Evolutionary conservation across 2,113 vertebrate genomes (phyloP).

Genomic region (Empidonax traillii): DNA sequence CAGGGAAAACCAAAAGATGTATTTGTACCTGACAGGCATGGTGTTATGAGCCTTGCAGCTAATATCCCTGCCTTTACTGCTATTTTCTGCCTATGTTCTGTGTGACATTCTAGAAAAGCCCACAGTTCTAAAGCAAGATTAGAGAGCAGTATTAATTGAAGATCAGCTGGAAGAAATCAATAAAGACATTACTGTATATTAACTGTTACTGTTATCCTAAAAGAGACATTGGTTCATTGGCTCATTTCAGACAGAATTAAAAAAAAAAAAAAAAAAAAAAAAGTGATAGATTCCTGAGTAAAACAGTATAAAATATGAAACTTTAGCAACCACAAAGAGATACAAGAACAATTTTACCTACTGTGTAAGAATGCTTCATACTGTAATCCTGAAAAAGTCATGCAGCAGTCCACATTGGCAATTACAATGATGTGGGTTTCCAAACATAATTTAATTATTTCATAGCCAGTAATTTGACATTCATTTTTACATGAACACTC

Average conservation of each 20-base stretch:
- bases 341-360: neutral
- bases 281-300: neutral
- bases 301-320: neutral
- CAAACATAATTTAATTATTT: neutral
- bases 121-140: neutral
- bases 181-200: neutral
- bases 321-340: neutral
- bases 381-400: neutral
- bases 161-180: neutral
- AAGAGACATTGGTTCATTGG: neutral
- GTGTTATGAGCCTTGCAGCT: neutral
- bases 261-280: neutral
- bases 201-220: neutral
- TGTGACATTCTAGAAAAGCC: neutral
- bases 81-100: neutral
- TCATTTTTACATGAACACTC: neutral
- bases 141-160: constrained; percentile 5
- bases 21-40: neutral
- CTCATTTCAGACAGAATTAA: neutral
- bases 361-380: neutral
- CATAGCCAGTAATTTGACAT: neutral
- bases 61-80: neutral
- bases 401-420: neutral
- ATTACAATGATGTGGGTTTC: neutral
- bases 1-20: neutral